A percentile compares a stretch with the other conserved stretches of the same genome.
Conservation (phyloP, 2,888 invertebrate species). For the Drosophila flavopinicola region DNA sequence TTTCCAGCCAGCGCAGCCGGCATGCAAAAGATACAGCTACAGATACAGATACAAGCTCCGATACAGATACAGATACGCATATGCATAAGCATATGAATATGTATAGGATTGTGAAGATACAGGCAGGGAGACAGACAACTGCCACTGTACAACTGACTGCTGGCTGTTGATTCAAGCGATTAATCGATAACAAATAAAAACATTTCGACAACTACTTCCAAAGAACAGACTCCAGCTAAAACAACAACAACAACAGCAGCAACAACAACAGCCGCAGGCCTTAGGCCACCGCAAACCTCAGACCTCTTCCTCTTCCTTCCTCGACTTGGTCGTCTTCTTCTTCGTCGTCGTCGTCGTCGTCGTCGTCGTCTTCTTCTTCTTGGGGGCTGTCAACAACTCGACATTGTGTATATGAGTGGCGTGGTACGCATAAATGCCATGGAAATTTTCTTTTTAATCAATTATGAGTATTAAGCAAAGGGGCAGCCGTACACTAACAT, state of each 20-base stretch:
- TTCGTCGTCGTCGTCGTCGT: background rate
- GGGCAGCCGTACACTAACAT: constrained; percentile 47
- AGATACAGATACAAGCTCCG: constrained; percentile 42
- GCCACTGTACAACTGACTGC: constrained; percentile 55
- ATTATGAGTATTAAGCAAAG: constrained; percentile 75
- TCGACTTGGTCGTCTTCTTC: background rate
- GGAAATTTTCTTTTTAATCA: constrained; percentile 81
- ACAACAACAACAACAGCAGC: no score
- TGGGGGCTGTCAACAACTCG: constrained; percentile 73
- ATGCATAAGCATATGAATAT: constrained; percentile 5
- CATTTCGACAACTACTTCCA: constrained; percentile 80
- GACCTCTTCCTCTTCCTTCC: background rate
- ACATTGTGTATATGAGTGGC: constrained; percentile 75
- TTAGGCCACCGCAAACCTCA: background rate
- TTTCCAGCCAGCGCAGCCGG: constrained; percentile 52
- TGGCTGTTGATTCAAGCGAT: constrained; percentile 74
- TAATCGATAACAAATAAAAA: constrained; percentile 80
- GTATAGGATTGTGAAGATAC: constrained; percentile 28
- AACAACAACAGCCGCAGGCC: background rate
- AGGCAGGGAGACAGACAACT: constrained; percentile 36
- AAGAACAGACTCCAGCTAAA: constrained; percentile 58
- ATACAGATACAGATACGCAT: constrained; percentile 12
- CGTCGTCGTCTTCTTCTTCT: constrained; percentile 1
- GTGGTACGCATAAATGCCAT: constrained; percentile 79
- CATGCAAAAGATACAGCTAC: constrained; percentile 53